phyloP scores from a whole-genome alignment of 2,797 vertebrate genomes.

The Botia kubotai region DNA sequence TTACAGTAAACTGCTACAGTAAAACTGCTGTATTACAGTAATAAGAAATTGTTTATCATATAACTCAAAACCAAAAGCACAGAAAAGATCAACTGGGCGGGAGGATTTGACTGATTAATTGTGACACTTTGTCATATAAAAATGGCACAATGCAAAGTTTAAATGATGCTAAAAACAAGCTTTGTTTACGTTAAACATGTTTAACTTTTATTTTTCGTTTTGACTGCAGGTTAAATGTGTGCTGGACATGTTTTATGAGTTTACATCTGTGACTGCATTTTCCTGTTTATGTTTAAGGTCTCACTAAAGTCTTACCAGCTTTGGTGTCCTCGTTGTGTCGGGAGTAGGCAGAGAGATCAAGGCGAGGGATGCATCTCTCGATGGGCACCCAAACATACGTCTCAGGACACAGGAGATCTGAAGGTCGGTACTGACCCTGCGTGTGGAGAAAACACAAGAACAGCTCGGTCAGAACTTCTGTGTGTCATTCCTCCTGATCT shows the following conservation, averaged over 20 bases:
- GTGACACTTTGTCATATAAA: background rate
- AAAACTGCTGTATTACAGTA: background rate
- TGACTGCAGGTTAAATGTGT: background rate
- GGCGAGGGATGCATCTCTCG: slow-evolving; percentile 84
- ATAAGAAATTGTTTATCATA: no score
- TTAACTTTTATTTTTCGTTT: background rate
- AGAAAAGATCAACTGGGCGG: no score
- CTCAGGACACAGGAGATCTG: slow-evolving; percentile 94
- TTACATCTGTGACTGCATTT: background rate
- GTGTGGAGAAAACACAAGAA: background rate
- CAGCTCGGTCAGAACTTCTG: background rate
- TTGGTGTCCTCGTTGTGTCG: slow-evolving; percentile 87
- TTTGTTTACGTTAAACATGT: background rate
- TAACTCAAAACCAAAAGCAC: no score
- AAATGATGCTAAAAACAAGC: no score
- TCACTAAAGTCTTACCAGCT: slow-evolving; percentile 79
- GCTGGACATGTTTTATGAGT: background rate
- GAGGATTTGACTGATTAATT: no score
- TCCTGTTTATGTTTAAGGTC: background rate
- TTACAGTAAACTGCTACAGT: background rate
- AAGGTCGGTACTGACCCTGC: slow-evolving; percentile 93
- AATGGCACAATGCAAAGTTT: no score
- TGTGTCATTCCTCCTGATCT: background rate
- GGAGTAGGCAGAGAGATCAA: slow-evolving; percentile 85
- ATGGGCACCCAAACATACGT: slow-evolving; percentile 88